Evolutionary conservation across 1,140 invertebrate species (phyloP).

Genomic region (Manduca sexta): DNA sequence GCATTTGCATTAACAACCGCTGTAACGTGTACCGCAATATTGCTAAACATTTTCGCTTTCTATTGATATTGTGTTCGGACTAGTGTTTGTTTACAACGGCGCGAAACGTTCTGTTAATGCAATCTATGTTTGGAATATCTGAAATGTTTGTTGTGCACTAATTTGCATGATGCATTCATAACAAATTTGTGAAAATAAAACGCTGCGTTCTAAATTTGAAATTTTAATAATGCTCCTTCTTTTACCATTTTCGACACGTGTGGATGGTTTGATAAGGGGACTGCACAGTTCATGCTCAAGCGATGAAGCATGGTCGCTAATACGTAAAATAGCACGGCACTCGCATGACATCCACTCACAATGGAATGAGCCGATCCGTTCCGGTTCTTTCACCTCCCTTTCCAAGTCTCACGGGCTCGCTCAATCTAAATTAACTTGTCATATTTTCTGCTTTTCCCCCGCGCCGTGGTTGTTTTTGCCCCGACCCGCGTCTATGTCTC

Average conservation of each 20-base stretch:
- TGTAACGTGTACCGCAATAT: constrained; percentile 7
- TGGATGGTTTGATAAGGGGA: no score
- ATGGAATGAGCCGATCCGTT: constrained; percentile 49
- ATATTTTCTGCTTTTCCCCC: constrained; percentile 52
- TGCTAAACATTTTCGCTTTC: constrained; percentile 41
- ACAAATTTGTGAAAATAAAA: no score
- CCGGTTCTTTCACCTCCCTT: constrained; percentile 49
- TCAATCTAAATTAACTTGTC: constrained; percentile 56
- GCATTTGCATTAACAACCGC: background rate
- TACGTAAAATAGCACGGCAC: constrained; percentile 1
- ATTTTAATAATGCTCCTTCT: no score
- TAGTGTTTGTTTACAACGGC: no score
- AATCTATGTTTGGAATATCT: no score
- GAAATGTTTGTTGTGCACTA: no score
- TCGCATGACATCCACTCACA: constrained; percentile 38
- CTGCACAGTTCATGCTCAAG: no score
- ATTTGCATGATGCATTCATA: no score
- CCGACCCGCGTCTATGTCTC: constrained; percentile 15
- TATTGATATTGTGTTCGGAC: constrained; percentile 3
- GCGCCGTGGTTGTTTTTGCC: constrained; percentile 24
- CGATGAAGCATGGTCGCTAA: no score
- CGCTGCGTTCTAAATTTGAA: no score
- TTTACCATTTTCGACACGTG: no score
- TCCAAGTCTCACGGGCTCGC: constrained; percentile 38
- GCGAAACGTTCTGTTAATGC: no score